These are phyloP conservation scores for Cylindroiulus punctatus DNA, from an alignment of 2,888 invertebrate species.

Conservation along the genomic window DNA sequence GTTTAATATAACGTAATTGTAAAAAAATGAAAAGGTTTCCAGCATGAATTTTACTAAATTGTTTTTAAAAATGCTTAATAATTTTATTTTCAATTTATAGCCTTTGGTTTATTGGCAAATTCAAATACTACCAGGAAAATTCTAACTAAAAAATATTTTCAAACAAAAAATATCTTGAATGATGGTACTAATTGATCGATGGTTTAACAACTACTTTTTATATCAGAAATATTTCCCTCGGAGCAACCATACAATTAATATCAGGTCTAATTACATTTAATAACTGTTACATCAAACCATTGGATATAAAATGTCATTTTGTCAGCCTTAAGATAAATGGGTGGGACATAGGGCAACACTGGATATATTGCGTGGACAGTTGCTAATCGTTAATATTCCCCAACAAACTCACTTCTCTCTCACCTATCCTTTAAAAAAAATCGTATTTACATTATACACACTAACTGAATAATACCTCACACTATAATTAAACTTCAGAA, in stretches of 20 bases:
- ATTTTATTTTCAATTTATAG: neutral
- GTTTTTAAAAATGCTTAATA: too few relatives aligned
- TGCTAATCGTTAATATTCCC: constrained; percentile 7
- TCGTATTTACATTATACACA: constrained; percentile 38
- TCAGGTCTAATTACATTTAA: neutral
- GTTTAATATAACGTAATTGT: too few relatives aligned
- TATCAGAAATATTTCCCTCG: constrained; percentile 25
- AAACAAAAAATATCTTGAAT: neutral
- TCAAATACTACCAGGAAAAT: constrained; percentile 12
- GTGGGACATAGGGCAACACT: neutral
- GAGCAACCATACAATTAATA: neutral
- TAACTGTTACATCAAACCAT: neutral
- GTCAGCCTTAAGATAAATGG: neutral
- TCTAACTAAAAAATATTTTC: neutral
- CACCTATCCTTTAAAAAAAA: neutral
- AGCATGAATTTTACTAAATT: too few relatives aligned
- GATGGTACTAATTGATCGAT: neutral
- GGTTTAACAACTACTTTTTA: constrained; percentile 9
- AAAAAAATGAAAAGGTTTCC: too few relatives aligned
- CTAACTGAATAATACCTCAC: neutral
- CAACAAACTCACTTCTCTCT: neutral
- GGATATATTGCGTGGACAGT: neutral
- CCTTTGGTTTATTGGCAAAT: constrained; percentile 28
- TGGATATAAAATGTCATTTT: neutral
- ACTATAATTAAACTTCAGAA: neutral